Evolutionary conservation across 1,140 invertebrate genomes (phyloP).

Genomic region (Oncopodura yosiiana): DNA sequence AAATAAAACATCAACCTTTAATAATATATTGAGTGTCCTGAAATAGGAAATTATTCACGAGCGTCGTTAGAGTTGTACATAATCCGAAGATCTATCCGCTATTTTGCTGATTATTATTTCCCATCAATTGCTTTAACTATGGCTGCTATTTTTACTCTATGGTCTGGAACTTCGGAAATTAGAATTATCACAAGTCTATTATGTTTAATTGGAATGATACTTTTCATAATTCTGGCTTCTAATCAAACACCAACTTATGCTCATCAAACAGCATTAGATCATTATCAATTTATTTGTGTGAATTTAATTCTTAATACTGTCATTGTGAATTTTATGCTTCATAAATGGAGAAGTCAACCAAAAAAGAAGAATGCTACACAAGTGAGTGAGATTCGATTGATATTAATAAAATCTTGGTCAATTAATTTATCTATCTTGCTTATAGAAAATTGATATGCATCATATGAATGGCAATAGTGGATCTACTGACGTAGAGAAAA

Average conservation of each 20-base stretch:
- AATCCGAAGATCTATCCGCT: not conserved
- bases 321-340: too few species aligned
- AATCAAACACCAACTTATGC: not conserved
- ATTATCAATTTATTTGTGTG: slow-evolving; percentile 5
- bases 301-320: slow-evolving; percentile 12
- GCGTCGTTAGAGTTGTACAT: not conserved
- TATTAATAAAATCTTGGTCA: too few species aligned
- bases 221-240: not conserved
- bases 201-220: slow-evolving; percentile 3
- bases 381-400: too few species aligned
- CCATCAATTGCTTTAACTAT: slow-evolving; percentile 3
- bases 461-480: too few species aligned
- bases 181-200: slow-evolving; percentile 1
- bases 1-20: not conserved
- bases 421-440: too few species aligned
- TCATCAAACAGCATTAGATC: slow-evolving; percentile 2
- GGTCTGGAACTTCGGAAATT: slow-evolving; percentile 1
- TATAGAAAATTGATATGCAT: too few species aligned
- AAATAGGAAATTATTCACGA: slow-evolving; percentile 5
- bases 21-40: not conserved
- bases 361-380: too few species aligned
- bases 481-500: too few species aligned
- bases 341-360: too few species aligned
- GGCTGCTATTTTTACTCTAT: not conserved
- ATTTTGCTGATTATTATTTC: not conserved